A percentile compares a stretch with the other conserved stretches of the same genome.
phyloP scores from a whole-genome alignment of 2,888 invertebrate species.

The Ophion slaviceki region DNA sequence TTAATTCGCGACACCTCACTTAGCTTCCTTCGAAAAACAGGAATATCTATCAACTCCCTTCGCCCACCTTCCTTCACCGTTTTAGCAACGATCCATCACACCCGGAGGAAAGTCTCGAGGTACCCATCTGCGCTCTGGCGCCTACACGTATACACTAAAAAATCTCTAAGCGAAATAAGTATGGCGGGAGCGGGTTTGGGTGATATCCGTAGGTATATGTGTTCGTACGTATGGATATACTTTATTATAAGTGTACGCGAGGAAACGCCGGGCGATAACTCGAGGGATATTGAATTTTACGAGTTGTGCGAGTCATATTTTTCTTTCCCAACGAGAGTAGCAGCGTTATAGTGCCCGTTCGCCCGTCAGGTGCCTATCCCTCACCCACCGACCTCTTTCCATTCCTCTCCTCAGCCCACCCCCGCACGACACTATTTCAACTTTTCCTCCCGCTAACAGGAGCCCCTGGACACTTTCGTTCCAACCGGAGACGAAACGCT shows the following conservation, averaged over 20 bases:
- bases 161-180: neutral
- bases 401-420: neutral
- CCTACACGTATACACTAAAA: neutral
- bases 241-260: conserved; percentile 5
- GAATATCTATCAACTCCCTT: neutral
- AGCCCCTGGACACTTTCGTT: conserved; percentile 38
- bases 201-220: neutral
- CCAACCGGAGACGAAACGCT: conserved; percentile 39
- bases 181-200: neutral
- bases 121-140: conserved; percentile 33
- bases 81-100: conserved; percentile 15
- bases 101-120: neutral
- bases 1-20: neutral
- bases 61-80: neutral
- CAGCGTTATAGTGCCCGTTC: conserved; percentile 12
- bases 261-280: conserved; percentile 44
- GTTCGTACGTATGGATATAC: conserved; percentile 17
- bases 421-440: conserved; percentile 39
- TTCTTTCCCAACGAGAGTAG: conserved; percentile 48
- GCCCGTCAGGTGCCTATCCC: conserved; percentile 2
- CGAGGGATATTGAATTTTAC: conserved; percentile 68
- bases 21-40: neutral
- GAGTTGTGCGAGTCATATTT: conserved; percentile 67
- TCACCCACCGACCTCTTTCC: neutral
- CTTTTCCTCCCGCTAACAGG: conserved; percentile 42